Evolutionary conservation across 2,888 invertebrate species (phyloP).

Genomic region (Adelognathus sp.): DNA sequence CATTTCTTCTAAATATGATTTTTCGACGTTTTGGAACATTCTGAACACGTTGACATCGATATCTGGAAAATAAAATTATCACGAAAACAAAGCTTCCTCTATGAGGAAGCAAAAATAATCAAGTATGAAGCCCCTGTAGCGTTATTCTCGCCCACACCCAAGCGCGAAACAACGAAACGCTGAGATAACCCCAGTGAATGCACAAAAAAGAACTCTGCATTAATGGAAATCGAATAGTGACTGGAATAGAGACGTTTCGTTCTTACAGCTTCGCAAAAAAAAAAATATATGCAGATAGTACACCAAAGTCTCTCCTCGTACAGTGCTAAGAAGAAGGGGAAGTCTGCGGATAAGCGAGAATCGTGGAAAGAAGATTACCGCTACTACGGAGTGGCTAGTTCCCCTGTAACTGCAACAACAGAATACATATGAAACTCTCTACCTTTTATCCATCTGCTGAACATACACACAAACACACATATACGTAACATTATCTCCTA

Average conservation of each 20-base stretch:
- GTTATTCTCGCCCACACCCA: too few relatives aligned
- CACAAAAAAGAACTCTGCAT: neutral
- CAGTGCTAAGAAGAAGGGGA: neutral
- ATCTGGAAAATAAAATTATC: too few relatives aligned
- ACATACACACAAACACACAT: neutral
- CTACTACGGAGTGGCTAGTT: constrained; percentile 32
- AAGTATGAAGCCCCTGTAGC: too few relatives aligned
- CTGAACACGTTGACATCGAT: too few relatives aligned
- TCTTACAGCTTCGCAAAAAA: constrained; percentile 19
- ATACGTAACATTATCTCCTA: constrained; percentile 14
- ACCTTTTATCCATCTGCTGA: neutral
- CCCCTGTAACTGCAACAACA: neutral
- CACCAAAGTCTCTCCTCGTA: neutral
- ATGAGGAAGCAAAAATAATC: too few relatives aligned
- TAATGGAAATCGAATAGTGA: constrained; percentile 53
- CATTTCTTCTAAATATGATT: too few relatives aligned
- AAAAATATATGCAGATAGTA: constrained; percentile 53
- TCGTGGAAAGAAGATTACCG: constrained; percentile 48
- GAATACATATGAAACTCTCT: too few relatives aligned
- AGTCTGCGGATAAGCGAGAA: constrained; percentile 44
- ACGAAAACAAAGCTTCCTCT: too few relatives aligned
- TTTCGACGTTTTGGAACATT: too few relatives aligned
- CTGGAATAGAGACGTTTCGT: constrained; percentile 55
- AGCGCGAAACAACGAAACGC: too few relatives aligned
- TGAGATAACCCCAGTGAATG: neutral